A percentile compares a stretch with the other conserved stretches of the same genome.
Evolutionary conservation across 2,113 vertebrate species (phyloP).

Genomic region (Pluvialis apricaria): DNA sequence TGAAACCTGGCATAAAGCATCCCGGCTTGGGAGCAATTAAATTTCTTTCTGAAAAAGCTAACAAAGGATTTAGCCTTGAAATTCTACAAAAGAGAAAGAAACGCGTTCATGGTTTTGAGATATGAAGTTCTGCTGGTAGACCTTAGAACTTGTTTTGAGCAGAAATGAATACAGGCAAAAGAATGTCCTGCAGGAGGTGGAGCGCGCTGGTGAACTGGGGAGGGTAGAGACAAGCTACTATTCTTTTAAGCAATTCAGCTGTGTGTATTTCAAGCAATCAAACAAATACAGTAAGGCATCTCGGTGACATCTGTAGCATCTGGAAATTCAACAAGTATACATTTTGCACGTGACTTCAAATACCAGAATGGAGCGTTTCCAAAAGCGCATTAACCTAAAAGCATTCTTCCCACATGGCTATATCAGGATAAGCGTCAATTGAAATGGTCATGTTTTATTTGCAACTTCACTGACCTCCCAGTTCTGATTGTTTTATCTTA

Average conservation of each 20-base stretch:
- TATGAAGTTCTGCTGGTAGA: not conserved
- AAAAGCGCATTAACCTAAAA: not conserved
- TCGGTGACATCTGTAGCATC: not conserved
- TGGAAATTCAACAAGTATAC: not conserved
- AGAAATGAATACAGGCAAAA: not conserved
- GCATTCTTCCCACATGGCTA: not conserved
- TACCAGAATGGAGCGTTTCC: not conserved
- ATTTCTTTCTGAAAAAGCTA: slow-evolving; percentile 19
- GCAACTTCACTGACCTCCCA: not conserved
- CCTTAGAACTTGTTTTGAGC: not conserved
- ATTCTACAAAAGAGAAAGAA: not conserved
- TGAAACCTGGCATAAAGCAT: slow-evolving; percentile 41
- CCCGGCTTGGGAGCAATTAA: slow-evolving; percentile 22
- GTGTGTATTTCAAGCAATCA: not conserved
- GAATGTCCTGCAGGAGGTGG: not conserved
- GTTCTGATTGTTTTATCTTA: not conserved
- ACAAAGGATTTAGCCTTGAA: not conserved
- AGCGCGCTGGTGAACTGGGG: not conserved
- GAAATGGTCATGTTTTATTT: not conserved
- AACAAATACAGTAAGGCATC: not conserved
- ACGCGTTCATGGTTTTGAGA: not conserved
- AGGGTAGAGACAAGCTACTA: not conserved
- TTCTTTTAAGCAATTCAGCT: not conserved
- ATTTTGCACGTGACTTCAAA: not conserved
- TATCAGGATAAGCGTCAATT: not conserved